A percentile compares a stretch with the other conserved stretches of the same genome.
Conservation (phyloP, 53 echinoderm and acorn worm species). For the Crossaster papposus region DNA sequence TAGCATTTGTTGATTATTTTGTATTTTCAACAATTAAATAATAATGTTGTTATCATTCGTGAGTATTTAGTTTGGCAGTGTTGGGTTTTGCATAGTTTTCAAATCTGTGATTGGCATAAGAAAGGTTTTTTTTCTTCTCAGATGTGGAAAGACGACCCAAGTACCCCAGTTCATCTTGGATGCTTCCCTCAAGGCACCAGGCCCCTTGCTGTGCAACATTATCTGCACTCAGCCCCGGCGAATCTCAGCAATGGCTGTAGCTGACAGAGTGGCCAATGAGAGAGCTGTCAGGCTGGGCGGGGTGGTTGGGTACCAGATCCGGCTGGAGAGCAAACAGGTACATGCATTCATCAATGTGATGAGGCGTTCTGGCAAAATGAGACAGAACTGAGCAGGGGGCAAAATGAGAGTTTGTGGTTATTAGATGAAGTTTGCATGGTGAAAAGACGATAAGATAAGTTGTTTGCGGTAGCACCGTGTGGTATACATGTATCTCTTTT, state of each 20-base stretch:
- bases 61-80: too few relatives aligned
- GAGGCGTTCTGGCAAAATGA: too few relatives aligned
- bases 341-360: neutral
- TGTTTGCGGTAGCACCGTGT: too few relatives aligned
- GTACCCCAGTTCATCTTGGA: constrained; percentile 87
- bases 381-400: too few relatives aligned
- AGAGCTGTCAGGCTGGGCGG: constrained; percentile 70
- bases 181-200: constrained; percentile 57
- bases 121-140: constrained; percentile 12
- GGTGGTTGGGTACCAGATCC: constrained; percentile 81
- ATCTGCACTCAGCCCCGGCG: constrained; percentile 85
- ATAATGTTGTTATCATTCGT: too few relatives aligned
- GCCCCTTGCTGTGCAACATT: constrained; percentile 69
- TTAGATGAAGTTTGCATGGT: too few relatives aligned
- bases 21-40: too few relatives aligned
- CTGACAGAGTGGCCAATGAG: constrained; percentile 82
- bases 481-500: too few relatives aligned
- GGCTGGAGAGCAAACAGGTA: constrained; percentile 87
- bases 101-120: neutral
- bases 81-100: too few relatives aligned
- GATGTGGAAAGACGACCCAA: constrained; percentile 88
- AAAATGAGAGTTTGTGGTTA: too few relatives aligned
- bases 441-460: too few relatives aligned
- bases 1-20: too few relatives aligned
- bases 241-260: constrained; percentile 81